Conservation (phyloP, 1,140 invertebrate genomes). For the Drosophila albomicans region DNA sequence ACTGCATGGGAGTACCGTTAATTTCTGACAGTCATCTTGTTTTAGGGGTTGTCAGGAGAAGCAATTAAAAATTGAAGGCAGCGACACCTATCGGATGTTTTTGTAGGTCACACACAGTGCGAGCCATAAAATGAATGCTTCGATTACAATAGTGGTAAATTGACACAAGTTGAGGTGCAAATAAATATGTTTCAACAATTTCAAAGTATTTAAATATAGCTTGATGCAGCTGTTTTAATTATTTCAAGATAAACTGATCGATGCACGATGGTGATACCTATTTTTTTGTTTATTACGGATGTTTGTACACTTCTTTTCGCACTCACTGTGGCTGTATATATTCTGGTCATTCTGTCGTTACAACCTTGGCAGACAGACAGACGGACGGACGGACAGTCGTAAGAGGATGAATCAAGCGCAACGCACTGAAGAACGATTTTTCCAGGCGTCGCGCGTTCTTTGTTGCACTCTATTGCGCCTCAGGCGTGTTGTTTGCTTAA, state of each 20-base stretch:
- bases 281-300: too few relatives aligned
- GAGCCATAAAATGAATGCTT: not conserved
- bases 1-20: constrained; percentile 20
- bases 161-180: not conserved
- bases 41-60: constrained; percentile 11
- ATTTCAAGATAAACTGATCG: not conserved
- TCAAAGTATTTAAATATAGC: not conserved
- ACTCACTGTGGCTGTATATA: not conserved
- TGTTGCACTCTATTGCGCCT: constrained; percentile 60
- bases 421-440: not conserved
- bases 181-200: not conserved
- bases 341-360: not conserved
- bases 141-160: not conserved
- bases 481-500: constrained; percentile 17
- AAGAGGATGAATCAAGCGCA: not conserved
- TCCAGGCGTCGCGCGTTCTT: constrained; percentile 50
- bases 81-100: constrained; percentile 23
- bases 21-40: constrained; percentile 27
- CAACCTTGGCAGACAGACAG: constrained; percentile 1
- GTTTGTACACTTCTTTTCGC: not conserved
- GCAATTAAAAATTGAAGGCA: constrained; percentile 21
- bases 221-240: not conserved
- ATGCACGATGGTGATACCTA: not conserved
- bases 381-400: not conserved
- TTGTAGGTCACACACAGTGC: constrained; percentile 8